Conservation (phyloP, 1,140 invertebrate genomes). For the Drosophila pectinifera region DNA sequence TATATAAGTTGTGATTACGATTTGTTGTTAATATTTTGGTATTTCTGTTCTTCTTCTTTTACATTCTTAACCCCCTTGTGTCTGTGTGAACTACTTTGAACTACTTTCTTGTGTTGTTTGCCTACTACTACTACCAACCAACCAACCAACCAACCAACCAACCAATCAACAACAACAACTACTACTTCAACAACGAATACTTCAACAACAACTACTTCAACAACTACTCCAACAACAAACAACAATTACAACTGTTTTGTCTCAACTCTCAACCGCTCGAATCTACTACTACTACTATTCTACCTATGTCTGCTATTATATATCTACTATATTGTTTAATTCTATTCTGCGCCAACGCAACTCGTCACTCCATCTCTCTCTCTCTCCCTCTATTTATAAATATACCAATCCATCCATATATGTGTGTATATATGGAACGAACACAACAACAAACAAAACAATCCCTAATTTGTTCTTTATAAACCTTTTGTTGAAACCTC, state of each 20-base stretch:
- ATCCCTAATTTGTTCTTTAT: slow-evolving; percentile 19
- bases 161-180: slow-evolving; percentile 22
- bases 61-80: slow-evolving; percentile 60
- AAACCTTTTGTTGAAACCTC: slow-evolving; percentile 14
- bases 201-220: slow-evolving; percentile 11
- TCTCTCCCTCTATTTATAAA: slow-evolving; percentile 1
- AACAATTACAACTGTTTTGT: slow-evolving; percentile 21
- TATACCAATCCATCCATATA: slow-evolving; percentile 34
- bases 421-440: too few species aligned
- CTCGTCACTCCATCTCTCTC: slow-evolving; percentile 22
- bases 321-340: slow-evolving; percentile 34
- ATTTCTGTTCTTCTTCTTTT: slow-evolving; percentile 75
- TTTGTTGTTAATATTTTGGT: slow-evolving; percentile 51
- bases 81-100: slow-evolving; percentile 66
- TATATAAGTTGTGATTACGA: slow-evolving; percentile 37
- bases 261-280: slow-evolving; percentile 37
- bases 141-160: slow-evolving; percentile 43
- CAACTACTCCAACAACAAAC: slow-evolving; percentile 32
- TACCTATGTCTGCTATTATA: slow-evolving; percentile 36
- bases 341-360: slow-evolving; percentile 22
- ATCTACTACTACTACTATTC: slow-evolving; percentile 34
- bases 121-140: slow-evolving; percentile 55
- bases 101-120: slow-evolving; percentile 56
- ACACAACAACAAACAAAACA: slow-evolving; percentile 7
- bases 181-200: slow-evolving; percentile 24